Evolutionary conservation across 2,113 vertebrate genomes (phyloP).

Genomic region (Sakesphorus luctuosus): DNA sequence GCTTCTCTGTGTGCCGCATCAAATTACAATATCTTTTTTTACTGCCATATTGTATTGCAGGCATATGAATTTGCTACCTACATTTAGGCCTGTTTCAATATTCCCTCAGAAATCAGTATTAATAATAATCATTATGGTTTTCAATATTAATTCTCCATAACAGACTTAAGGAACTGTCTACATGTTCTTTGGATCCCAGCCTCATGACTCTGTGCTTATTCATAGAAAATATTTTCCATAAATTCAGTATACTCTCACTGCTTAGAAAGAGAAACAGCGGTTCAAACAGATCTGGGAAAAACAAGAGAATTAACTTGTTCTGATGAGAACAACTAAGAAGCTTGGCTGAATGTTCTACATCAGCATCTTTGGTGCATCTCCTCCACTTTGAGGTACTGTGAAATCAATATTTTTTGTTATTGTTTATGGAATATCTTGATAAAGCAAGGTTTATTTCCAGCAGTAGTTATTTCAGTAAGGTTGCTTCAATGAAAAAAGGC

Average conservation of each 20-base stretch:
- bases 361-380: background rate
- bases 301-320: background rate
- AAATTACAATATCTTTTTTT: conserved; percentile 34
- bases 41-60: conserved; percentile 28
- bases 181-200: conserved; percentile 2
- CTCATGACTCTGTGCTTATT: conserved; percentile 5
- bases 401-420: background rate
- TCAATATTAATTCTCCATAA: background rate
- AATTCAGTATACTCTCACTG: background rate
- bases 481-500: background rate
- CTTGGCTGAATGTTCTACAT: background rate
- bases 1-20: background rate
- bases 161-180: background rate
- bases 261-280: background rate
- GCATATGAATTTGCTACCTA: background rate
- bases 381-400: background rate
- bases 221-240: conserved; percentile 30
- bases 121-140: background rate
- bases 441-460: background rate
- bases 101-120: background rate
- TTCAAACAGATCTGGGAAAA: background rate
- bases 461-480: background rate
- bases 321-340: background rate
- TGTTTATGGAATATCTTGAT: background rate
- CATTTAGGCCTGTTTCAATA: background rate